These are phyloP conservation scores for Drosophila aff. DNA, from an alignment of 1,140 invertebrate species.

Conservation along the genomic window DNA sequence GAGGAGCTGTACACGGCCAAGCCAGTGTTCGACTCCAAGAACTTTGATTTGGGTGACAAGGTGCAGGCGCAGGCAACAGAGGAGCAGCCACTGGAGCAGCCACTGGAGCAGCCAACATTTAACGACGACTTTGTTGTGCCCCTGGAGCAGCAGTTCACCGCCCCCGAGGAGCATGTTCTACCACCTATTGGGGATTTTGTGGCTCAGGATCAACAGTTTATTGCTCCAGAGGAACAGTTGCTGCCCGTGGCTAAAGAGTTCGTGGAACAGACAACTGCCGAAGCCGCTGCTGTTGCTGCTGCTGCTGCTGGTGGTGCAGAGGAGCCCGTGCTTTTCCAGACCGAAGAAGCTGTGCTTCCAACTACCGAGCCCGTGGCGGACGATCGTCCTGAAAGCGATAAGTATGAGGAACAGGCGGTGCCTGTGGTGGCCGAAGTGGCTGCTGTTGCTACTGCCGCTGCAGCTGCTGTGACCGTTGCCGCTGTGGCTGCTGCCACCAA, in stretches of 20 bases:
- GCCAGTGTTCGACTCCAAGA: background rate
- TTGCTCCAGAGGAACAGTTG: slow-evolving; percentile 12
- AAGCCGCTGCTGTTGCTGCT: background rate
- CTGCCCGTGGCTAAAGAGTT: background rate
- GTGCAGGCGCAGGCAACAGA: background rate
- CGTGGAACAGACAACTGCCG: background rate
- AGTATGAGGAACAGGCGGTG: background rate
- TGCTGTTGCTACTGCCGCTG: slow-evolving; percentile 27
- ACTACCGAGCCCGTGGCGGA: background rate
- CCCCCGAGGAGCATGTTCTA: slow-evolving; percentile 7
- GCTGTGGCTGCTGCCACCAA: slow-evolving; percentile 19
- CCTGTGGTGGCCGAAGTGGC: slow-evolving; percentile 4
- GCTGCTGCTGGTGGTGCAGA: background rate
- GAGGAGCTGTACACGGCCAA: slow-evolving; percentile 34
- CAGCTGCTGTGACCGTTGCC: slow-evolving; percentile 27
- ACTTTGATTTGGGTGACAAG: slow-evolving; percentile 10
- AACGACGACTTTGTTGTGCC: background rate
- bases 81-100: too few relatives aligned
- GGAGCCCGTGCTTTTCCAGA: background rate
- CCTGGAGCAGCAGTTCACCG: slow-evolving; percentile 1
- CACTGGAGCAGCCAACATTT: background rate
- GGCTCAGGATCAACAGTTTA: background rate
- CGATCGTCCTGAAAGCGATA: slow-evolving; percentile 4
- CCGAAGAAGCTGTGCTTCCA: slow-evolving; percentile 2
- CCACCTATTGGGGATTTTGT: slow-evolving; percentile 1